phyloP scores from a whole-genome alignment of 2,797 vertebrate genomes.

The Notamacropus eugenii region DNA sequence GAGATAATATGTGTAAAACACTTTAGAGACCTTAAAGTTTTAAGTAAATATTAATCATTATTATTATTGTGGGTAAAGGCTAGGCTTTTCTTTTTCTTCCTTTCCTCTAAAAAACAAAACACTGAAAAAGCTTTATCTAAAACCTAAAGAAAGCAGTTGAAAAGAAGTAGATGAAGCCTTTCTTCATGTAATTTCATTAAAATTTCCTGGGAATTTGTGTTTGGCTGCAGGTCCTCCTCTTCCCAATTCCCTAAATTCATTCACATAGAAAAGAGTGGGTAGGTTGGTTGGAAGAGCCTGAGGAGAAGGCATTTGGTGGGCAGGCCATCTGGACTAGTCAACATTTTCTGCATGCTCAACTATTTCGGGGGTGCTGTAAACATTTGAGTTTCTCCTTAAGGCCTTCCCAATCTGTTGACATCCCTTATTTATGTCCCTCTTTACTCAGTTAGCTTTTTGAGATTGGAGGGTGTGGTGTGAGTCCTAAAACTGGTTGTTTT shows the following conservation, averaged over 20 bases:
- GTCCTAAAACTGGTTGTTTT: neutral
- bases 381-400: neutral
- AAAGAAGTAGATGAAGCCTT: neutral
- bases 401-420: neutral
- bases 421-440: neutral
- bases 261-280: neutral
- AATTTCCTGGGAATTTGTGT: neutral
- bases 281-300: neutral
- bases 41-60: neutral
- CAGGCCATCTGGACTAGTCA: neutral
- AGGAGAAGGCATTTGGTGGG: neutral
- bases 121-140: neutral
- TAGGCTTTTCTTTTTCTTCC: neutral
- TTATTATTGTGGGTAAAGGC: neutral
- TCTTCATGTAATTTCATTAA: neutral
- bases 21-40: neutral
- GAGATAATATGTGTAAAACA: neutral
- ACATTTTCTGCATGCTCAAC: neutral
- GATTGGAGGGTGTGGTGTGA: neutral
- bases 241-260: slow-evolving; percentile 3
- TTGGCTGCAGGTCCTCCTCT: neutral
- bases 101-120: neutral
- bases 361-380: neutral
- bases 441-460: neutral
- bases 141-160: neutral